Evolutionary conservation across 2,888 invertebrate species (phyloP).

Genomic region (Cantharis rustica): DNA sequence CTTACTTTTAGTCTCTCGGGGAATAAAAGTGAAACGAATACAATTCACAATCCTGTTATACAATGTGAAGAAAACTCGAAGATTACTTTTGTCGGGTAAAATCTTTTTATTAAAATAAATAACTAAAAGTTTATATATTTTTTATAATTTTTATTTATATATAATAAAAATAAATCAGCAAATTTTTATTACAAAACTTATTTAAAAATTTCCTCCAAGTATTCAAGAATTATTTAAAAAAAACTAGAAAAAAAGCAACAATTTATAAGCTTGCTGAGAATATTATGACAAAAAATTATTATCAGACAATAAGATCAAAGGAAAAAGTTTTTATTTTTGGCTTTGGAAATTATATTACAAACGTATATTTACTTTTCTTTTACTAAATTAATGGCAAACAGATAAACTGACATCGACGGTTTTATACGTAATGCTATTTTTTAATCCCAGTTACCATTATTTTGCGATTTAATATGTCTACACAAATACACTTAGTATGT

Average conservation of each 20-base stretch:
- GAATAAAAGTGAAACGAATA: conserved; percentile 8
- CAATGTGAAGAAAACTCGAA: background rate
- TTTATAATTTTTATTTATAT: background rate
- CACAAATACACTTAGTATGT: too few species aligned
- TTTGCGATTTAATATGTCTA: too few species aligned
- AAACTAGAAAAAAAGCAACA: too few species aligned
- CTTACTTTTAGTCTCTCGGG: conserved; percentile 2
- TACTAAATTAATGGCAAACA: too few species aligned
- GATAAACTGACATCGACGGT: too few species aligned
- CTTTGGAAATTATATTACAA: too few species aligned
- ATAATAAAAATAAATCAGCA: background rate
- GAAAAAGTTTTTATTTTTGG: too few species aligned
- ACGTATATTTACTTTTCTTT: too few species aligned
- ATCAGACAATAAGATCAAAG: too few species aligned
- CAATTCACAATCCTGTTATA: conserved; percentile 4
- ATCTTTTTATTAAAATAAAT: background rate
- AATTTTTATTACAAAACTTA: background rate
- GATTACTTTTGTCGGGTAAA: background rate
- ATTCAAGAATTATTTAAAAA: background rate
- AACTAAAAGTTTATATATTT: background rate
- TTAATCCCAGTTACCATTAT: too few species aligned
- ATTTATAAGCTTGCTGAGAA: background rate
- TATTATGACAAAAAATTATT: too few species aligned
- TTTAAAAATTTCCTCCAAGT: background rate
- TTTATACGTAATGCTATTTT: too few species aligned